Evolutionary conservation across 2,888 invertebrate species (phyloP).

Genomic region (Andrena praecox): DNA sequence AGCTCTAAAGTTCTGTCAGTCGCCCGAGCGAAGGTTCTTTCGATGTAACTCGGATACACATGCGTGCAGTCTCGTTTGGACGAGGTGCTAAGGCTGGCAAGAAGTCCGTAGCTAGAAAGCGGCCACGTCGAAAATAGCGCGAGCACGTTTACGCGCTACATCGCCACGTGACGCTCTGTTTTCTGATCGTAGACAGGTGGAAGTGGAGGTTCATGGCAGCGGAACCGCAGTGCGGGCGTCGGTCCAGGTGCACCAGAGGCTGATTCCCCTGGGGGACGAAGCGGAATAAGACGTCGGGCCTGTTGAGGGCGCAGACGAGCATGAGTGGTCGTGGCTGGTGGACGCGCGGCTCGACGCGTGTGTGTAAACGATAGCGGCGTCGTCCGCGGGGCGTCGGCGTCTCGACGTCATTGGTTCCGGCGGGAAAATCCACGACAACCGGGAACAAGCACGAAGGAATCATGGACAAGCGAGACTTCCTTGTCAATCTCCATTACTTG

Average conservation of each 20-base stretch:
- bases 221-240: slow-evolving; percentile 34
- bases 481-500: slow-evolving; percentile 77
- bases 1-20: no score
- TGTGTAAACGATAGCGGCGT: slow-evolving; percentile 53
- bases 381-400: slow-evolving; percentile 55
- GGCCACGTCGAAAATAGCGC: background rate
- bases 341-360: slow-evolving; percentile 62
- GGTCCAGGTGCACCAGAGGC: slow-evolving; percentile 16
- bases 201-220: slow-evolving; percentile 46
- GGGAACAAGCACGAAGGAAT: slow-evolving; percentile 39
- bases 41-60: no score
- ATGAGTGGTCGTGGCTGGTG: slow-evolving; percentile 64
- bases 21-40: no score
- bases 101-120: background rate
- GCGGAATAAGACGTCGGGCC: slow-evolving; percentile 23
- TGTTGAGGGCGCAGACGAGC: slow-evolving; percentile 35
- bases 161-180: slow-evolving; percentile 30
- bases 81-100: no score
- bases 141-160: background rate
- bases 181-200: slow-evolving; percentile 24
- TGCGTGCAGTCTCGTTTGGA: background rate
- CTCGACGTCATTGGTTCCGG: slow-evolving; percentile 51
- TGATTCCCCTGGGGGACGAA: slow-evolving; percentile 32
- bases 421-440: slow-evolving; percentile 46
- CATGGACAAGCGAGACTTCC: slow-evolving; percentile 75